Conservation (phyloP, 2,113 vertebrate genomes). For the Onychostruthus taczanowskii region DNA sequence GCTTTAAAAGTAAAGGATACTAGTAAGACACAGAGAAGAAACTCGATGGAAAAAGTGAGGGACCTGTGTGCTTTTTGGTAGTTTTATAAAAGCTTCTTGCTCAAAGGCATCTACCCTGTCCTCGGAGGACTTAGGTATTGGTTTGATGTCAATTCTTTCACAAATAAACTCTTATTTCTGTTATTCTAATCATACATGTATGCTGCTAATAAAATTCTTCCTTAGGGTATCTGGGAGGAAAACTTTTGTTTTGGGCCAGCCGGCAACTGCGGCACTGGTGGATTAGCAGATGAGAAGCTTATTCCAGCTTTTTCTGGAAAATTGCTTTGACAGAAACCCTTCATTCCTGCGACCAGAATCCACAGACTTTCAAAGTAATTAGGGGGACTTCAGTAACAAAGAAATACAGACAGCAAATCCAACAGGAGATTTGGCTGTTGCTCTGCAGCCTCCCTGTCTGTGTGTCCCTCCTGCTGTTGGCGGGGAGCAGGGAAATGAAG, state of each 20-base stretch:
- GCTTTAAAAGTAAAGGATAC: background rate
- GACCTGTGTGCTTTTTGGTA: background rate
- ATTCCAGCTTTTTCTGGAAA: constrained; percentile 31
- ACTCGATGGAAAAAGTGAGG: background rate
- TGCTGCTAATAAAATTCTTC: constrained; percentile 20
- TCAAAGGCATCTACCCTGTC: background rate
- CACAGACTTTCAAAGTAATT: constrained; percentile 12
- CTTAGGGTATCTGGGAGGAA: background rate
- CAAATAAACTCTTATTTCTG: constrained; percentile 13
- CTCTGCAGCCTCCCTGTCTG: accelerated
- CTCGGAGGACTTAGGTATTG: background rate
- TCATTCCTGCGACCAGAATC: background rate
- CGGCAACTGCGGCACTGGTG: accelerated
- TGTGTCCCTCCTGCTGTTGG: background rate
- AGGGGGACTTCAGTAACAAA: background rate
- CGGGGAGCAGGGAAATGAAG: background rate
- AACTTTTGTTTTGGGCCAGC: background rate
- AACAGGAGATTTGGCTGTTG: background rate
- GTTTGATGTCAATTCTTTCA: background rate
- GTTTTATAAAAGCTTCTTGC: background rate
- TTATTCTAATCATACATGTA: constrained; percentile 3
- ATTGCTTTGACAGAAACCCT: constrained; percentile 33
- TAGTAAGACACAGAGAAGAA: background rate
- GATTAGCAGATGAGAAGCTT: constrained; percentile 4
- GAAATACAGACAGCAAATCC: background rate